A percentile compares a stretch with the other conserved stretches of the same genome.
Conservation (phyloP, 2,797 vertebrate species). For the Malurus splendens region DNA sequence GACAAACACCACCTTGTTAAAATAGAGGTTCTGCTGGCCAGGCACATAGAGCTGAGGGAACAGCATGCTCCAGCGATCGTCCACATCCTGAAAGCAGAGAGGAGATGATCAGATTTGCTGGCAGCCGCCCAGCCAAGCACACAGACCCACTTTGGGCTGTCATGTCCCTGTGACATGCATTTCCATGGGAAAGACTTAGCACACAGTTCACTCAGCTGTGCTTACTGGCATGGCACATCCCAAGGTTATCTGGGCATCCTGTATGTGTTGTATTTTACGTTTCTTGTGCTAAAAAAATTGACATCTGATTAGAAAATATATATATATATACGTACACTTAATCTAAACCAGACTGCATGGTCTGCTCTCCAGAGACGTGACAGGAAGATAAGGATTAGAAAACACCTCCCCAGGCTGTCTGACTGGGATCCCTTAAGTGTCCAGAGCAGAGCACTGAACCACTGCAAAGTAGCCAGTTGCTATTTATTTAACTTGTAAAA, state of each 20-base stretch:
- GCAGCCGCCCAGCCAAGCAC: background rate
- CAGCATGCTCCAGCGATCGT: conserved; percentile 87
- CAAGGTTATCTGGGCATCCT: background rate
- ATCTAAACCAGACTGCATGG: background rate
- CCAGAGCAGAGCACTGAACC: background rate
- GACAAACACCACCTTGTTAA: conserved; percentile 84
- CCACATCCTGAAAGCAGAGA: conserved; percentile 81
- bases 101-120: background rate
- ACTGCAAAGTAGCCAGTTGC: background rate
- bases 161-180: background rate
- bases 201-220: background rate
- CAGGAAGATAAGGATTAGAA: background rate
- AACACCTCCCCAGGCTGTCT: background rate
- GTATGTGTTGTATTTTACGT: background rate
- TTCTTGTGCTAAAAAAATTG: background rate
- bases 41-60: conserved; percentile 89
- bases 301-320: background rate
- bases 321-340: background rate
- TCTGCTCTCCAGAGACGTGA: background rate
- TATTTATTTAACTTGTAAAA: background rate
- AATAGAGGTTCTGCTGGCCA: conserved; percentile 86
- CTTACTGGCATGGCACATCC: background rate
- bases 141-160: background rate
- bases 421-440: background rate
- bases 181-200: background rate